phyloP scores from a whole-genome alignment of 2,888 invertebrate species.

The Mythimna vitellina region DNA sequence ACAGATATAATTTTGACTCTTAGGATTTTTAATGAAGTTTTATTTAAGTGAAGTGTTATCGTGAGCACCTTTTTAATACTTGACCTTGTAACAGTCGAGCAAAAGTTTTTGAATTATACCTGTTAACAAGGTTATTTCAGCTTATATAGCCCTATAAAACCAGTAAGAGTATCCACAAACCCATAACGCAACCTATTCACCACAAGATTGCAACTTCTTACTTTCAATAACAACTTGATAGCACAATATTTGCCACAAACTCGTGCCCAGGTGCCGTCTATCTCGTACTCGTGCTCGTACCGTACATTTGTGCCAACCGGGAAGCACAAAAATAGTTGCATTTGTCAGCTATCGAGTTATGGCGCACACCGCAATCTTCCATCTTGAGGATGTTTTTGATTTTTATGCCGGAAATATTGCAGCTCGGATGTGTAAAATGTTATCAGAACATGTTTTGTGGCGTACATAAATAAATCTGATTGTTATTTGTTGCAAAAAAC shows the following conservation, averaged over 20 bases:
- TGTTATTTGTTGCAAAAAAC: neutral
- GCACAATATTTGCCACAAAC: constrained; percentile 36
- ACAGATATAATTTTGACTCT: neutral
- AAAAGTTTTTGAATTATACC: neutral
- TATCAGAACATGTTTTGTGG: constrained; percentile 6
- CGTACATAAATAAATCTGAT: constrained; percentile 1
- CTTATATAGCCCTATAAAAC: neutral
- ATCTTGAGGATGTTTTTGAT: constrained; percentile 30
- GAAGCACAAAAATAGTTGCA: constrained; percentile 46
- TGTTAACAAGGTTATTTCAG: neutral
- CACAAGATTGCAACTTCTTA: constrained; percentile 19
- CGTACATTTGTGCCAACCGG: constrained; percentile 24
- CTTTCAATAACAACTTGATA: constrained; percentile 22
- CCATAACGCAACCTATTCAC: constrained; percentile 1
- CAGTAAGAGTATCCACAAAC: neutral
- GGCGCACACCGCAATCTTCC: constrained; percentile 36
- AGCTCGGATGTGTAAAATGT: constrained; percentile 25
- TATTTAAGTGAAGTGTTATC: neutral
- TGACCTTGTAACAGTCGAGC: neutral
- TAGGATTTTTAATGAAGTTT: neutral
- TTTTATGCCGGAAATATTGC: constrained; percentile 48
- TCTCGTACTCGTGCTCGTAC: constrained; percentile 6
- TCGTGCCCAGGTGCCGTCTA: constrained; percentile 27
- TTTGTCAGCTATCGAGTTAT: constrained; percentile 60
- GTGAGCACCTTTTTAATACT: neutral